phyloP scores from a whole-genome alignment of 2,888 invertebrate species.

The Dryocosmus kuriphilus region DNA sequence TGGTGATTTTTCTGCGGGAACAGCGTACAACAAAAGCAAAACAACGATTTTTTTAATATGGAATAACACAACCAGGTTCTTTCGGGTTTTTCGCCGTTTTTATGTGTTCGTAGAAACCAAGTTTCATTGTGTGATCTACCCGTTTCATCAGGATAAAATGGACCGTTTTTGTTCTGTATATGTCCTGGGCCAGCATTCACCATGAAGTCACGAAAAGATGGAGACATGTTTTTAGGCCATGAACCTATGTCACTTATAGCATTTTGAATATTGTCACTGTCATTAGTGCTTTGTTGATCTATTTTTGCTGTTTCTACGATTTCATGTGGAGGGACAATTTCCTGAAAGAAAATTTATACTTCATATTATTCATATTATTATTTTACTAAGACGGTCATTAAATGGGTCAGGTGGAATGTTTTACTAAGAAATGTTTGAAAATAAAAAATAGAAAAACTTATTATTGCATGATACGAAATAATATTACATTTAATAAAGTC shows the following conservation, averaged over 20 bases:
- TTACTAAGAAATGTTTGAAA: too few relatives aligned
- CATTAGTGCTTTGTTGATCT: background rate
- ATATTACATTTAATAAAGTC: too few relatives aligned
- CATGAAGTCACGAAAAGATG: conserved; percentile 10
- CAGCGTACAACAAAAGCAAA: background rate
- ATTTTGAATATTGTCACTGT: conserved; percentile 23
- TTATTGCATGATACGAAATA: too few relatives aligned
- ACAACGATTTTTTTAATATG: background rate
- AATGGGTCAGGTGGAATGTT: too few relatives aligned
- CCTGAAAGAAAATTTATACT: too few relatives aligned
- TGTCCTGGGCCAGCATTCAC: conserved; percentile 2
- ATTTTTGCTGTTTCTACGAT: too few relatives aligned
- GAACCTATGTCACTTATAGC: conserved; percentile 12
- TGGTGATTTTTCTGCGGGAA: too few relatives aligned
- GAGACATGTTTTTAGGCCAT: conserved; percentile 13
- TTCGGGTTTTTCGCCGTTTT: background rate
- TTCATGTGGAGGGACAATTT: too few relatives aligned
- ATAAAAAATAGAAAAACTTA: too few relatives aligned
- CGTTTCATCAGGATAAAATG: background rate
- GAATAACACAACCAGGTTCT: conserved; percentile 4
- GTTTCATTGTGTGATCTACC: background rate
- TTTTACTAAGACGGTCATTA: too few relatives aligned
- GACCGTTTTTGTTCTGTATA: conserved; percentile 18
- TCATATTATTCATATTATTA: too few relatives aligned
- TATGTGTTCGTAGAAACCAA: too few relatives aligned